phyloP scores from a whole-genome alignment of 2,888 invertebrate genomes.

The Ennomos fuscantarius region DNA sequence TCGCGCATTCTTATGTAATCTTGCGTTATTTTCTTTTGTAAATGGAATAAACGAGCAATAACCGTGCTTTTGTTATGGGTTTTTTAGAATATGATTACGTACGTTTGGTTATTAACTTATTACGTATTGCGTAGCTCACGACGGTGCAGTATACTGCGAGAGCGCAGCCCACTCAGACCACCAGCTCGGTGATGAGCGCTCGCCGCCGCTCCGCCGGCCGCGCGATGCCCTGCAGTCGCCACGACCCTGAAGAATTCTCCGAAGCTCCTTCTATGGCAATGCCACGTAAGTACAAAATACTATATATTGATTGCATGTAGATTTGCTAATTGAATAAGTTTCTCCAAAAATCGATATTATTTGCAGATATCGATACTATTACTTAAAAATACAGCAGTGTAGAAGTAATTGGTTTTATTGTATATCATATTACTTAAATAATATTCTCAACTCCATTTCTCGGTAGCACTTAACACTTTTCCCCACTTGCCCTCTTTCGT shows the following conservation, averaged over 20 bases:
- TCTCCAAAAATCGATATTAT: too few species aligned
- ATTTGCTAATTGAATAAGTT: too few species aligned
- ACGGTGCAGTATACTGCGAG: constrained; percentile 74
- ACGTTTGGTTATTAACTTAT: not conserved
- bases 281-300: constrained; percentile 51
- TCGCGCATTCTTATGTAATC: not conserved
- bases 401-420: too few species aligned
- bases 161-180: constrained; percentile 76
- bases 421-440: too few species aligned
- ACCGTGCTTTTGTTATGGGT: too few species aligned
- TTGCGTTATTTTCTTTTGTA: not conserved
- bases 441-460: too few species aligned
- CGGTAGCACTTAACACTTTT: too few species aligned
- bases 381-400: too few species aligned
- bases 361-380: too few species aligned
- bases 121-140: constrained; percentile 48
- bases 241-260: constrained; percentile 75
- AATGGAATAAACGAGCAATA: too few species aligned
- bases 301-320: constrained; percentile 9
- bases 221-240: constrained; percentile 69
- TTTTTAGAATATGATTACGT: not conserved
- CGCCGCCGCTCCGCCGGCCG: constrained; percentile 69
- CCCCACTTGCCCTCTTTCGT: too few species aligned
- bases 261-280: constrained; percentile 67
- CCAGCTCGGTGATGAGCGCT: constrained; percentile 83